These are phyloP conservation scores for Cepphus grylle DNA, from an alignment of 2,113 vertebrate species.

Conservation along the genomic window DNA sequence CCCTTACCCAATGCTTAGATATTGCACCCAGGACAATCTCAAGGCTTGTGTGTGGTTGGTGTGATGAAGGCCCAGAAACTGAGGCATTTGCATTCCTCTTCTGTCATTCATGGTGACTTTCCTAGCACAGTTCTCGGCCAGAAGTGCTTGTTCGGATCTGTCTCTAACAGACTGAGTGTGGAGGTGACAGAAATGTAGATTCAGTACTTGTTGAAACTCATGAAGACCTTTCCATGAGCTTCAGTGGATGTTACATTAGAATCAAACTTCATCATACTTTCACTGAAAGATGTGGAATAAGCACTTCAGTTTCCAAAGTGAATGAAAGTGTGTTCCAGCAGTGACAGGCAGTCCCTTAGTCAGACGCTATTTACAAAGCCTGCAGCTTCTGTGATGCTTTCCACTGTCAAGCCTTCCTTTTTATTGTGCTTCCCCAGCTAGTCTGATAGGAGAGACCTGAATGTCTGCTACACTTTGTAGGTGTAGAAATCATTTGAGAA, in stretches of 20 bases:
- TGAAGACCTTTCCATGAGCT: not conserved
- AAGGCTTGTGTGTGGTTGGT: not conserved
- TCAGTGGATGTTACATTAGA: not conserved
- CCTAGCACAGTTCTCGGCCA: not conserved
- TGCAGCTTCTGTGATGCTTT: not conserved
- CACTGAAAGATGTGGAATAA: not conserved
- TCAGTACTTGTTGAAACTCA: not conserved
- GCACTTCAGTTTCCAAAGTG: not conserved
- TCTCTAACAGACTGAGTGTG: not conserved
- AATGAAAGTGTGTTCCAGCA: not conserved
- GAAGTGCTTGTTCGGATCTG: not conserved
- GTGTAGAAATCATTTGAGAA: not conserved
- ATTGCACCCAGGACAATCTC: too few species aligned
- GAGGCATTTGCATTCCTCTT: not conserved
- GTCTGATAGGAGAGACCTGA: not conserved
- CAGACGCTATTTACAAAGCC: not conserved
- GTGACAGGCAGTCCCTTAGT: not conserved
- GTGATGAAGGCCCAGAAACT: not conserved
- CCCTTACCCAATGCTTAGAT: not conserved
- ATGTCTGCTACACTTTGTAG: not conserved
- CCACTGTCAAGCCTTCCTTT: not conserved
- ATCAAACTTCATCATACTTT: not conserved
- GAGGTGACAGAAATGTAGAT: not conserved
- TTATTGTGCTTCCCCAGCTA: not conserved
- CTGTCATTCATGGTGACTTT: not conserved